Base-by-base conservation (phyloP, 2,888 invertebrate species). In the Aplocera efformata region DNA sequence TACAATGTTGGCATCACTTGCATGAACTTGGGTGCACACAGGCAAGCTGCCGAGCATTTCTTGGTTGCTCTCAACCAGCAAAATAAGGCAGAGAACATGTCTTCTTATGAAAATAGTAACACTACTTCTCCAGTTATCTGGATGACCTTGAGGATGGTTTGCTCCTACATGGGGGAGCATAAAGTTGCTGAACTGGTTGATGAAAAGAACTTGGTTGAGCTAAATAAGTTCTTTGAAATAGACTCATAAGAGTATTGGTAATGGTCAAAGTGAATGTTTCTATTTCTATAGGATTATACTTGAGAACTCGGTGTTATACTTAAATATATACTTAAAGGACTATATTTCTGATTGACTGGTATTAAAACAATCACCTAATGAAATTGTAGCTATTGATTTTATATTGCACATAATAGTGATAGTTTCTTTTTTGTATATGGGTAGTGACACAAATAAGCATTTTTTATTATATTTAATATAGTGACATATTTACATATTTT, bases 1-100 rank as follows among this genome's bases (percentile, higher is more conserved):
- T 99, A 98, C 75, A 99, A 99, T 88, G 94, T 99, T 42, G 99
- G 98, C 13, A 98, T 99, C 38, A 97, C 98, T 44, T 99, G 99
- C 72, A 96, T 99, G 83, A 98, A 98, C 81, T 90, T 99, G 29
- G 94, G 95, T 58, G 97, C 97, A 28, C 95, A 98, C 70, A 97
- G 94, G 67, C 95, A 99, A 85, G 98, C 99, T 4, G 96, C 95
- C 7, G 98, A 98, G 75, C 99, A 99, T 86, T 94, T 99, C 62
- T 78, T 99, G 32, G 94, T 94, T 2, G 98, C 98, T 0, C 83
- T 99, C 23, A 98, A 97, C 78, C 94, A 98, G 76, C 99, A 99
- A 86, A 92, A 94, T 10, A 92, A 67, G 72, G 88, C 74, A 50
- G 86, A 63, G 53, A 83, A 51, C 58, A 78, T 62, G 67, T 72